A percentile compares a stretch with the other conserved stretches of the same genome.
Conservation (phyloP, 2,888 invertebrate species). For the Xestia c-nigrum region DNA sequence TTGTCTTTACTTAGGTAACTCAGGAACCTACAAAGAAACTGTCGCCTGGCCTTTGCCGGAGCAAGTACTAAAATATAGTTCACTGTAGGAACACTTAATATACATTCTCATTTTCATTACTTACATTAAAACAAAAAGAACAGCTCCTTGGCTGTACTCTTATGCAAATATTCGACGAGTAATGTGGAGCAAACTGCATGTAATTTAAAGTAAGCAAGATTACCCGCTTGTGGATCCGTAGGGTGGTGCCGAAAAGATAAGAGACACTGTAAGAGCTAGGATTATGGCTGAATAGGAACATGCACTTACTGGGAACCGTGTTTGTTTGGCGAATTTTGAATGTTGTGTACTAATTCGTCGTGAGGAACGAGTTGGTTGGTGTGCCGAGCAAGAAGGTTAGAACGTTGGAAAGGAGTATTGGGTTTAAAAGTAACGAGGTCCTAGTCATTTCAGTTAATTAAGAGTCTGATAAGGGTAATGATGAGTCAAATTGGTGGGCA, state of each 20-base stretch:
- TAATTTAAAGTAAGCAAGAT: conserved; percentile 83
- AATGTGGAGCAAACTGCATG: conserved; percentile 84
- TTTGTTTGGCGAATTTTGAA: conserved; percentile 78
- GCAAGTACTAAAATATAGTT: conserved; percentile 26
- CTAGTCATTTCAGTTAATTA: not conserved
- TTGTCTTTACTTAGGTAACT: conserved; percentile 9
- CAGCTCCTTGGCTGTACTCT: conserved; percentile 69
- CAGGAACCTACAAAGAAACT: conserved; percentile 7
- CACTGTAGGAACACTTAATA: conserved; percentile 11
- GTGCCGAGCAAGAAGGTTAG: not conserved
- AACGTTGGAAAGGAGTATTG: not conserved
- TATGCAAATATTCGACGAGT: conserved; percentile 83
- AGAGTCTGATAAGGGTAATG: not conserved
- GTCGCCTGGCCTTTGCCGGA: conserved; percentile 3
- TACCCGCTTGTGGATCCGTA: conserved; percentile 74
- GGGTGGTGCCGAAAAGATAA: conserved; percentile 86
- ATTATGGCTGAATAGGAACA: conserved; percentile 87
- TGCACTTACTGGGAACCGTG: conserved; percentile 79
- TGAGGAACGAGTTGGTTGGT: not conserved
- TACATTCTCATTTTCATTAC: conserved; percentile 46
- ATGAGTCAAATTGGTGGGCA: not conserved
- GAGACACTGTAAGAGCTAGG: conserved; percentile 70
- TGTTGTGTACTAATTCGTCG: conserved; percentile 49
- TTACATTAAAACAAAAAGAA: conserved; percentile 51
- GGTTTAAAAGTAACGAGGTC: not conserved